Percentiles rank a stretch among this genome's conserved stretches.
Evolutionary conservation across 2,113 vertebrate species (phyloP).

Genomic region (Centropus bengalensis): DNA sequence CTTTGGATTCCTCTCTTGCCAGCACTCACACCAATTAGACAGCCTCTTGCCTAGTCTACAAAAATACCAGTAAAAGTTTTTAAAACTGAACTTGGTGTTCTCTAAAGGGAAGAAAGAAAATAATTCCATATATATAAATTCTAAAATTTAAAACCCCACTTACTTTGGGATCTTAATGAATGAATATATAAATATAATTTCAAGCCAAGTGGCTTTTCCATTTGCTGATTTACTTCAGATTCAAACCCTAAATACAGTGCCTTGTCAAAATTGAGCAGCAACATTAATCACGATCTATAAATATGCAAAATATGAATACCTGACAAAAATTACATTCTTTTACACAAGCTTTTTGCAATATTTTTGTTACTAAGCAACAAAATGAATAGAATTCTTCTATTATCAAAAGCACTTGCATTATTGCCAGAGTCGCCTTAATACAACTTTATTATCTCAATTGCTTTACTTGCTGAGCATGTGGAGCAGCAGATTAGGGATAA

Average conservation of each 20-base stretch:
- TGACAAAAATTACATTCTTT: background rate
- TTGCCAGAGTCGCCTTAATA: conserved; percentile 46
- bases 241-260: background rate
- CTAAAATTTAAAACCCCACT: background rate
- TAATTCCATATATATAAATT: background rate
- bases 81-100: background rate
- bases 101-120: background rate
- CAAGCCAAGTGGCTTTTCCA: conserved; percentile 3
- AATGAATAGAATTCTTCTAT: conserved; percentile 66
- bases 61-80: background rate
- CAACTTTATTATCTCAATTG: conserved; percentile 74
- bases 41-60: background rate
- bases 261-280: conserved; percentile 1
- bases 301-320: conserved; percentile 1
- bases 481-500: conserved; percentile 69
- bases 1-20: background rate
- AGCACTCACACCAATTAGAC: background rate
- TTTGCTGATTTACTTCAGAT: background rate
- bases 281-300: conserved; percentile 32
- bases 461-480: conserved; percentile 51
- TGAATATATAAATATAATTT: background rate
- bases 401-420: conserved; percentile 57
- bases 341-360: conserved; percentile 1
- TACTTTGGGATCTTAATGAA: background rate
- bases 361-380: conserved; percentile 77